A percentile compares a stretch with the other conserved stretches of the same genome.
phyloP scores from a whole-genome alignment of 2,113 vertebrate genomes.

The Tragelaphus scriptus region DNA sequence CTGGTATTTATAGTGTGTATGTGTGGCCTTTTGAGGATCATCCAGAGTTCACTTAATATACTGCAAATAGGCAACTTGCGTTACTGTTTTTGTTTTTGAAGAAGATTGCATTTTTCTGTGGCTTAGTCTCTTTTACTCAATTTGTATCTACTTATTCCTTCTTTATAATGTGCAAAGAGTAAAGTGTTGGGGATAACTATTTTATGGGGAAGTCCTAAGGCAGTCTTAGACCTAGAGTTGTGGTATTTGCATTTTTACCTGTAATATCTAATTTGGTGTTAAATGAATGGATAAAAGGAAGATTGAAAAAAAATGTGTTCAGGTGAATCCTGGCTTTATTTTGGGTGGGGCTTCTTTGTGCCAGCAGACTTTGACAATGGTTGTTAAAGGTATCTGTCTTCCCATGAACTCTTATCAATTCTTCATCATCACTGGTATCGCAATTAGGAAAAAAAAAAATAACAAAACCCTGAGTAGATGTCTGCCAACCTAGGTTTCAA shows the following conservation, averaged over 20 bases:
- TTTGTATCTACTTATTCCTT: not conserved
- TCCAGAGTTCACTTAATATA: not conserved
- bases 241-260: not conserved
- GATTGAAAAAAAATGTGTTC: not conserved
- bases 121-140: not conserved
- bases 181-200: not conserved
- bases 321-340: not conserved
- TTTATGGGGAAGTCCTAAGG: not conserved
- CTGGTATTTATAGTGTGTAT: not conserved
- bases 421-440: conserved; percentile 10
- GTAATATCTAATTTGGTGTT: not conserved
- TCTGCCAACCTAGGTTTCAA: conserved; percentile 45
- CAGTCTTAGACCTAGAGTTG: not conserved
- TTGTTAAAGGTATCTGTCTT: not conserved
- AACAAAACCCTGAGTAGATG: not conserved
- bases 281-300: not conserved
- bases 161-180: not conserved
- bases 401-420: not conserved
- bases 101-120: not conserved
- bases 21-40: not conserved
- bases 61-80: not conserved
- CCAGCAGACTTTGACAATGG: not conserved
- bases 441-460: not conserved
- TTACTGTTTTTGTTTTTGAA: not conserved
- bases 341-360: not conserved